Evolutionary conservation across 2,888 invertebrate genomes (phyloP).

Genomic region (Aleiodes alternator): DNA sequence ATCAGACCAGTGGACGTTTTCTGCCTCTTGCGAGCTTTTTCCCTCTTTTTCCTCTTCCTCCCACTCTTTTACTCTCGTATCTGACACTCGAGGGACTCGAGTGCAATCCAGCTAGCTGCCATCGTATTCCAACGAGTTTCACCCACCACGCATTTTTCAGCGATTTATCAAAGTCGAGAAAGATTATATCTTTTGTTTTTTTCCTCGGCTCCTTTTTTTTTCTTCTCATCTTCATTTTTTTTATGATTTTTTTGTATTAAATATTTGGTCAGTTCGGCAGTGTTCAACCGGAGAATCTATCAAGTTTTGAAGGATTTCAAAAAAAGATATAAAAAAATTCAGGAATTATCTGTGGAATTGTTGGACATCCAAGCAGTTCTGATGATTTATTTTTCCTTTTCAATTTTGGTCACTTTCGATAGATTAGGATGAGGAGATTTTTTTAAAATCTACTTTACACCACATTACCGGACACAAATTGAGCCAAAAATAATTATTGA

Average conservation of each 20-base stretch:
- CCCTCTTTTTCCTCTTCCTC: not conserved
- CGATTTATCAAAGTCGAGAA: conserved; percentile 72
- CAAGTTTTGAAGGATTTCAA: too few relatives aligned
- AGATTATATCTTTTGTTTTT: conserved; percentile 39
- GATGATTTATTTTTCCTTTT: too few relatives aligned
- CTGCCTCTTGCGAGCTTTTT: conserved; percentile 34
- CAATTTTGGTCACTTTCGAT: too few relatives aligned
- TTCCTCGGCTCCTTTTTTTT: not conserved
- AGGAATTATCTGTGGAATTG: too few relatives aligned
- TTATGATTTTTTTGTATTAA: conserved; percentile 69
- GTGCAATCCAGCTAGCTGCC: conserved; percentile 37
- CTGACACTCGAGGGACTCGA: conserved; percentile 48
- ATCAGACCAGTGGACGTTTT: conserved; percentile 33
- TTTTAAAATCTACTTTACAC: too few relatives aligned
- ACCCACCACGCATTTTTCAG: conserved; percentile 57
- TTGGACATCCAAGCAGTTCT: too few relatives aligned
- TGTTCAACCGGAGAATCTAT: too few relatives aligned
- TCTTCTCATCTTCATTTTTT: conserved; percentile 43
- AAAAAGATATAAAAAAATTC: too few relatives aligned
- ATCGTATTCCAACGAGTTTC: conserved; percentile 2
- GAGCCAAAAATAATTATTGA: too few relatives aligned
- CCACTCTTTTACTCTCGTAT: not conserved
- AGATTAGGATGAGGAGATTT: too few relatives aligned
- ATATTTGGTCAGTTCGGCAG: conserved; percentile 23
- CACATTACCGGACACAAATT: too few relatives aligned